Conservation (phyloP, 1,140 invertebrate genomes). For the Tetraneura akinire region DNA sequence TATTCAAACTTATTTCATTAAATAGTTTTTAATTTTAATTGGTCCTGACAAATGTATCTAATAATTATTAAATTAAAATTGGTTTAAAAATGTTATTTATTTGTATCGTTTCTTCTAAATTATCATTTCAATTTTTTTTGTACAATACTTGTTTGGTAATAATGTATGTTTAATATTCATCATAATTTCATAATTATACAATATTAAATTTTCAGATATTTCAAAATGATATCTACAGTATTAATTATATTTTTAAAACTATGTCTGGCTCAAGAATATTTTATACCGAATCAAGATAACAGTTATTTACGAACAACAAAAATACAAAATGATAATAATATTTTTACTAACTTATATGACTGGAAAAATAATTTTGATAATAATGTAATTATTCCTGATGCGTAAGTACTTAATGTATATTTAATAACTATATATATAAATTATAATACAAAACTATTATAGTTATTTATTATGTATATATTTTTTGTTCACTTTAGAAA, state of each 20-base stretch:
- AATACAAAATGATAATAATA: slow-evolving; percentile 38
- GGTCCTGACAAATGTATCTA: too few species aligned
- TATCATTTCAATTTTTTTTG: not conserved
- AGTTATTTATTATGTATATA: slow-evolving; percentile 19
- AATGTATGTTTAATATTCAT: not conserved
- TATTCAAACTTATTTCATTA: too few species aligned
- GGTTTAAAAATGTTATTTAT: too few species aligned
- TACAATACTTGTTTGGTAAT: not conserved
- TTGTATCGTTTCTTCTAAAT: too few species aligned
- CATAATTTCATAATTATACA: not conserved
- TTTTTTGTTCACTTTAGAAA: slow-evolving; percentile 63
- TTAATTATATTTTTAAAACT: slow-evolving; percentile 34
- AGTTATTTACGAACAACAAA: slow-evolving; percentile 17
- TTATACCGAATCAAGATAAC: slow-evolving; percentile 15
- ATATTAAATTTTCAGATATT: slow-evolving; percentile 1
- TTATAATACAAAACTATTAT: not conserved
- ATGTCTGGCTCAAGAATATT: slow-evolving; percentile 40
- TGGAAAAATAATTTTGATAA: slow-evolving; percentile 48
- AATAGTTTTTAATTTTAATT: too few species aligned
- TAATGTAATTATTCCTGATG: slow-evolving; percentile 42
- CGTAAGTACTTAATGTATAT: slow-evolving; percentile 29
- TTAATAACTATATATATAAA: not conserved
- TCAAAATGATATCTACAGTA: slow-evolving; percentile 25
- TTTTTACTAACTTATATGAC: slow-evolving; percentile 20
- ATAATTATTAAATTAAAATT: too few species aligned